phyloP scores from a whole-genome alignment of 2,797 vertebrate genomes.

The Neomorphus geoffroyi region DNA sequence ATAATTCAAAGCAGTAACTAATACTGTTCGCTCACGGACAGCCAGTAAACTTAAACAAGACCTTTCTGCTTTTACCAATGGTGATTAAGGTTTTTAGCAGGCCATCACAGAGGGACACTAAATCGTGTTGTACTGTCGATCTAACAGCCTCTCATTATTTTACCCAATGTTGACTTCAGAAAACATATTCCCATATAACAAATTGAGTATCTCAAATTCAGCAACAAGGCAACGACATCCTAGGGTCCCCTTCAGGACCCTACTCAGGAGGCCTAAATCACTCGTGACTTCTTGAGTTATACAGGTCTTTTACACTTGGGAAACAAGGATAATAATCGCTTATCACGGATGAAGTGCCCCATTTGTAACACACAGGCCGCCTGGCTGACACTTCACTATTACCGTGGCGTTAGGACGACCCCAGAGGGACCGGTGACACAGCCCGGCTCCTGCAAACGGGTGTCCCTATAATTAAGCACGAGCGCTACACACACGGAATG shows the following conservation, averaged over 20 bases:
- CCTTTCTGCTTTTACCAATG: slow-evolving; percentile 42
- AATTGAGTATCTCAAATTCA: slow-evolving; percentile 75
- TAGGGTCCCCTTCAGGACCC: slow-evolving; percentile 79
- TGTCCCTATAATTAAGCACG: slow-evolving; percentile 75
- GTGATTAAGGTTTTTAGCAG: slow-evolving; percentile 55
- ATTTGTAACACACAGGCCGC: slow-evolving; percentile 77
- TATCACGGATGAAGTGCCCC: slow-evolving; percentile 80
- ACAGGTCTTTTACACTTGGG: slow-evolving; percentile 76
- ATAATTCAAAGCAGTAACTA: neutral
- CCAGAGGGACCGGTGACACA: slow-evolving; percentile 74
- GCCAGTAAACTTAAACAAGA: slow-evolving; percentile 6
- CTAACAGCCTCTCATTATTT: slow-evolving; percentile 71
- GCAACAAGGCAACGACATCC: slow-evolving; percentile 64
- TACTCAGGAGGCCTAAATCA: slow-evolving; percentile 73
- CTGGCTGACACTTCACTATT: slow-evolving; percentile 80
- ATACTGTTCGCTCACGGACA: neutral
- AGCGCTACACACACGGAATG: slow-evolving; percentile 47
- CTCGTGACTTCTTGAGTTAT: slow-evolving; percentile 76
- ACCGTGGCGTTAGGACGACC: slow-evolving; percentile 73
- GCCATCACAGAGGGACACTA: slow-evolving; percentile 48
- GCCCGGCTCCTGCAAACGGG: slow-evolving; percentile 72
- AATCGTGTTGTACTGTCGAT: slow-evolving; percentile 59
- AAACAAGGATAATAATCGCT: slow-evolving; percentile 80
- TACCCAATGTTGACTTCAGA: slow-evolving; percentile 68
- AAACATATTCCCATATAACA: slow-evolving; percentile 71